phyloP scores from a whole-genome alignment of 92 coral and sea anemone genomes.

The Metridium senile region DNA sequence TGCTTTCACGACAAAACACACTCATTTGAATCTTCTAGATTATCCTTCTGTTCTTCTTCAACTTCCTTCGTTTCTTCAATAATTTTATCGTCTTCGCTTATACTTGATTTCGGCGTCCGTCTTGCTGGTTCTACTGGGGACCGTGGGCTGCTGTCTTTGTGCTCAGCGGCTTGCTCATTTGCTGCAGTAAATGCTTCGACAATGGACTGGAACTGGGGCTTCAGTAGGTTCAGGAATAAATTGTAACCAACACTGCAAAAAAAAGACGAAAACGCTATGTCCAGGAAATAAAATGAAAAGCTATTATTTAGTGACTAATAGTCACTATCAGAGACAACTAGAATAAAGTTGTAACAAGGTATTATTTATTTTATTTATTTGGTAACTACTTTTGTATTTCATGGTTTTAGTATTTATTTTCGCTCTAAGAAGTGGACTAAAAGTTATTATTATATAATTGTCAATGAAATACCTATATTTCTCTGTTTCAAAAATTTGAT shows the following conservation, averaged over 20 bases:
- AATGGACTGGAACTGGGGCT: slow-evolving; percentile 81
- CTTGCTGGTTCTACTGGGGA: slow-evolving; percentile 59
- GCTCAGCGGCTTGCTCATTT: slow-evolving; percentile 62
- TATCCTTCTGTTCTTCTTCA: slow-evolving; percentile 37
- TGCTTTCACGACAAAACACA: slow-evolving; percentile 60
- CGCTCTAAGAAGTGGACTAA: too few species aligned
- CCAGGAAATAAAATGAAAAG: too few species aligned
- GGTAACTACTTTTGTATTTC: too few species aligned
- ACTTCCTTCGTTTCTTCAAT: slow-evolving; percentile 52
- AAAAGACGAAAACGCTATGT: neutral
- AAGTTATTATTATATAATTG: too few species aligned
- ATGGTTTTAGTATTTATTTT: too few species aligned
- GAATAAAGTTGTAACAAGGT: too few species aligned
- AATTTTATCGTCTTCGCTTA: slow-evolving; percentile 68
- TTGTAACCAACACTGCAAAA: slow-evolving; percentile 80
- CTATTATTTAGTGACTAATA: too few species aligned
- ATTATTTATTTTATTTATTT: too few species aligned
- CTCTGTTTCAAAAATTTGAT: too few species aligned
- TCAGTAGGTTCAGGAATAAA: slow-evolving; percentile 80
- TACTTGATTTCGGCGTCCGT: slow-evolving; percentile 57
- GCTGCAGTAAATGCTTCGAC: slow-evolving; percentile 63
- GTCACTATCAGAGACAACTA: too few species aligned
- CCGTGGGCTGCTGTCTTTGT: slow-evolving; percentile 69
- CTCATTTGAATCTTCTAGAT: slow-evolving; percentile 52
- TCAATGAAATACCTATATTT: too few species aligned